These are phyloP conservation scores for Hemichromis elongatus DNA, from an alignment of 2,113 vertebrate genomes.

Conservation along the genomic window DNA sequence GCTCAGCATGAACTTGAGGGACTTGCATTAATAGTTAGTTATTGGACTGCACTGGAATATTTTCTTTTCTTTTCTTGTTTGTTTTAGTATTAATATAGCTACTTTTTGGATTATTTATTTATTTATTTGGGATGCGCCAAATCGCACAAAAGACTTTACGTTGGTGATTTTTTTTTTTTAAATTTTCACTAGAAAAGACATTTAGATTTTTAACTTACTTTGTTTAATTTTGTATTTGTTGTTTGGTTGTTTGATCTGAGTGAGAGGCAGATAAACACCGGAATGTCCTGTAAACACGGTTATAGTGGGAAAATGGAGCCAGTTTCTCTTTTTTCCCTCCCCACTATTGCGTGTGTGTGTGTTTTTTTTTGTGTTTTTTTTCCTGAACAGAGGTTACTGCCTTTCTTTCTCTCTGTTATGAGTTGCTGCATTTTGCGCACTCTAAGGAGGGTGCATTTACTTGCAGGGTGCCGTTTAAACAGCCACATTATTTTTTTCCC, in stretches of 20 bases:
- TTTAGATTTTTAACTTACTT: not conserved
- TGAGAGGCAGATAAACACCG: not conserved
- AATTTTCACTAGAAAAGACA: not conserved
- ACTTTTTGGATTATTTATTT: not conserved
- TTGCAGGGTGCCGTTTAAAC: fast-evolving
- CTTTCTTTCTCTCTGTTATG: not conserved
- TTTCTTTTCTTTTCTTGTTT: not conserved
- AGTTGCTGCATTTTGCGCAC: not conserved
- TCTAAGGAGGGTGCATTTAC: not conserved
- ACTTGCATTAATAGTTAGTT: not conserved
- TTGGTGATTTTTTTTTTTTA: not conserved
- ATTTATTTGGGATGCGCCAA: not conserved
- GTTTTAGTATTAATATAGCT: not conserved
- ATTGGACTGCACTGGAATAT: not conserved
- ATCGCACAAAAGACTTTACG: fast-evolving
- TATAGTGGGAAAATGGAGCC: not conserved
- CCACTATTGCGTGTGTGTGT: fast-evolving
- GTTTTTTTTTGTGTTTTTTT: not conserved
- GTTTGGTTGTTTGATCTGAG: not conserved
- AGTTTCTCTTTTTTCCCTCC: not conserved
- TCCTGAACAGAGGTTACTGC: not conserved
- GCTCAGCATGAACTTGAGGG: not conserved
- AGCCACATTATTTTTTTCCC: fast-evolving
- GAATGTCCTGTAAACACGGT: not conserved
- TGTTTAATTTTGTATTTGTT: not conserved